Evolutionary conservation across 2,888 invertebrate genomes (phyloP).

Genomic region (Frankliniella intonsa): DNA sequence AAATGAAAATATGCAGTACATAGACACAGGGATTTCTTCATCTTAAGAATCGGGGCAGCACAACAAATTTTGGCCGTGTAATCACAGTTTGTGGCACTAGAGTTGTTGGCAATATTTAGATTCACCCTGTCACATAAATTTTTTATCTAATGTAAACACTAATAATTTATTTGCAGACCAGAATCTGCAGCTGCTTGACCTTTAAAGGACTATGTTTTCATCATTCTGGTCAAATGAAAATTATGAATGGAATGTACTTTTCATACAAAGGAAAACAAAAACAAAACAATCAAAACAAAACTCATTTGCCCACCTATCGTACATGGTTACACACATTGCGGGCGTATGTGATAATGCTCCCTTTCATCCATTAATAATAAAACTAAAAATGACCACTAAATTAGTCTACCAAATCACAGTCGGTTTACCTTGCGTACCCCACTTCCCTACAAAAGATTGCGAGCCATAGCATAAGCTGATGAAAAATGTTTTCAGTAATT

Average conservation of each 20-base stretch:
- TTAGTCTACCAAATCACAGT: constrained; percentile 26
- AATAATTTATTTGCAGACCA: not conserved
- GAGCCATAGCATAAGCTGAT: constrained; percentile 11
- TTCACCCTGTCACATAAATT: constrained; percentile 7
- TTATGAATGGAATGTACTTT: constrained; percentile 13
- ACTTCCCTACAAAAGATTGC: constrained; percentile 25
- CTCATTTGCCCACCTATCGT: constrained; percentile 5
- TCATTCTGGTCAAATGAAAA: not conserved
- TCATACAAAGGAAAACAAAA: not conserved
- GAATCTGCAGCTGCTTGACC: too few species aligned
- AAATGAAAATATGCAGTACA: not conserved
- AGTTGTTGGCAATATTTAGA: not conserved
- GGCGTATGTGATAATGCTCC: constrained; percentile 7
- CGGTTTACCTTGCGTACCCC: constrained; percentile 25
- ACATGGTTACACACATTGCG: constrained; percentile 26
- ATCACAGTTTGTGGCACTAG: not conserved
- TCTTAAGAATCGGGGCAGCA: not conserved
- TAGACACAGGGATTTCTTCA: not conserved
- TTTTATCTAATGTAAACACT: not conserved
- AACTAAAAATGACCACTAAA: constrained; percentile 22
- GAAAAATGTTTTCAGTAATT: not conserved
- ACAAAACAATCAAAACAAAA: not conserved
- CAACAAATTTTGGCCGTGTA: constrained; percentile 11
- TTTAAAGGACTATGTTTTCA: too few species aligned
- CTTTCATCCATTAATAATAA: constrained; percentile 14